Evolutionary conservation across 64 coral and sea anemone species (phyloP).

Genomic region (Platygyra sinensis): DNA sequence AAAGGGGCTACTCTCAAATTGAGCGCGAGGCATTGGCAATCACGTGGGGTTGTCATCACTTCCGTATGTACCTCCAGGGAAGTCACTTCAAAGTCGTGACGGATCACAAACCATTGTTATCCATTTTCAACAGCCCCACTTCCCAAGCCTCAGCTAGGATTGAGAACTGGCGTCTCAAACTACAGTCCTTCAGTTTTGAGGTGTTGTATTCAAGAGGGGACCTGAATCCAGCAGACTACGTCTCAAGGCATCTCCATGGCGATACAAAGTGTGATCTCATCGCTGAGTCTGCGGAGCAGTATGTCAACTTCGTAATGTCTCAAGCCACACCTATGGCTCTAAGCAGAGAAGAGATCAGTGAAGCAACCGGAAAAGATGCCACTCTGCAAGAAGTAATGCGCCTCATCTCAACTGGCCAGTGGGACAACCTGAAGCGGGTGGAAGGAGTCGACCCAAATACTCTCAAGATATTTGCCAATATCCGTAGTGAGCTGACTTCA

Average conservation of each 20-base stretch:
- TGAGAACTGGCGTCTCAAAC: conserved; percentile 11
- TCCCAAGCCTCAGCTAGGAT: too few relatives aligned
- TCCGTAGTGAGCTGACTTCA: not conserved
- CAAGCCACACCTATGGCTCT: not conserved
- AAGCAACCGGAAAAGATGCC: not conserved
- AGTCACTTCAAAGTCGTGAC: conserved; percentile 45
- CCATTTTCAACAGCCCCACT: too few relatives aligned
- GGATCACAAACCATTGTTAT: conserved; percentile 38
- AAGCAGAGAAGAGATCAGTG: conserved; percentile 4
- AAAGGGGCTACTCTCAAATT: conserved; percentile 49
- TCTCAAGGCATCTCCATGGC: conserved; percentile 19
- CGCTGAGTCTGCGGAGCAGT: not conserved
- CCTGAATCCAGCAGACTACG: not conserved
- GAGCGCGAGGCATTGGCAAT: conserved; percentile 58
- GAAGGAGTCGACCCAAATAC: not conserved
- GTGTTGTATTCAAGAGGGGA: conserved; percentile 8
- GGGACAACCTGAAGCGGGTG: conserved; percentile 28
- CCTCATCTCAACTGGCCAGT: conserved; percentile 28
- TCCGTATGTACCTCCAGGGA: conserved; percentile 54
- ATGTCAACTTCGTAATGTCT: not conserved
- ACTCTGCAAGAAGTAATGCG: conserved; percentile 33
- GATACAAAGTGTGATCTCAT: not conserved
- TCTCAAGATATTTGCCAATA: not conserved
- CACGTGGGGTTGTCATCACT: conserved; percentile 42
- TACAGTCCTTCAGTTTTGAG: conserved; percentile 1